Percentiles rank a stretch among this genome's conserved stretches.
Evolutionary conservation across 2,113 vertebrate species (phyloP).

Genomic region (Riparia riparia): DNA sequence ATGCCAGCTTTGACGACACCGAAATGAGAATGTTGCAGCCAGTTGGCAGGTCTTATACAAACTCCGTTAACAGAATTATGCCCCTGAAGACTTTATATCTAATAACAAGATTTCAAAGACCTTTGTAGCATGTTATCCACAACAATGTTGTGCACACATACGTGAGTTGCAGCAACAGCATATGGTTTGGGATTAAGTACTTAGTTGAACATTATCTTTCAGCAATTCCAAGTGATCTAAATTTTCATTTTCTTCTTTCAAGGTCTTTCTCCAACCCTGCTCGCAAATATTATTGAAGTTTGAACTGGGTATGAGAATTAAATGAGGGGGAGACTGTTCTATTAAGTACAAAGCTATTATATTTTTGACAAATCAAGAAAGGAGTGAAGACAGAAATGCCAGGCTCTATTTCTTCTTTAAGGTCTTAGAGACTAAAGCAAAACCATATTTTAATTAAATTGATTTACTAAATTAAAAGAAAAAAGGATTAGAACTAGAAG

Average conservation of each 20-base stretch:
- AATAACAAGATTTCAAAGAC: background rate
- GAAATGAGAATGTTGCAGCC: background rate
- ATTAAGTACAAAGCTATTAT: background rate
- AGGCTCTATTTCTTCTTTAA: background rate
- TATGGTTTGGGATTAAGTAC: background rate
- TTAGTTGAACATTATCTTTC: background rate
- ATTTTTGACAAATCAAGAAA: background rate
- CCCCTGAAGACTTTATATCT: background rate
- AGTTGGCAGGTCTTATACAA: background rate
- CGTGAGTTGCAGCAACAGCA: background rate
- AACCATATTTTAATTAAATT: slow-evolving; percentile 11
- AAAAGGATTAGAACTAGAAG: background rate
- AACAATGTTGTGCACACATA: accelerated
- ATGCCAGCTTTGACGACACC: background rate
- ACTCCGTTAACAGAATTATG: background rate
- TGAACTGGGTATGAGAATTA: background rate
- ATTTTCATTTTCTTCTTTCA: background rate
- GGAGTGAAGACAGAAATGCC: background rate
- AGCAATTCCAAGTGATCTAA: background rate
- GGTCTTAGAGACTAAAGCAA: slow-evolving; percentile 30
- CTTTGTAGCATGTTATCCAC: background rate
- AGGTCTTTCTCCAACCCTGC: background rate
- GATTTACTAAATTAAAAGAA: background rate
- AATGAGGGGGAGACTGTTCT: background rate
- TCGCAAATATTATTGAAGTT: background rate